Base-by-base conservation (phyloP, 2,888 invertebrate species). In the Xestobium rufovillosum region DNA sequence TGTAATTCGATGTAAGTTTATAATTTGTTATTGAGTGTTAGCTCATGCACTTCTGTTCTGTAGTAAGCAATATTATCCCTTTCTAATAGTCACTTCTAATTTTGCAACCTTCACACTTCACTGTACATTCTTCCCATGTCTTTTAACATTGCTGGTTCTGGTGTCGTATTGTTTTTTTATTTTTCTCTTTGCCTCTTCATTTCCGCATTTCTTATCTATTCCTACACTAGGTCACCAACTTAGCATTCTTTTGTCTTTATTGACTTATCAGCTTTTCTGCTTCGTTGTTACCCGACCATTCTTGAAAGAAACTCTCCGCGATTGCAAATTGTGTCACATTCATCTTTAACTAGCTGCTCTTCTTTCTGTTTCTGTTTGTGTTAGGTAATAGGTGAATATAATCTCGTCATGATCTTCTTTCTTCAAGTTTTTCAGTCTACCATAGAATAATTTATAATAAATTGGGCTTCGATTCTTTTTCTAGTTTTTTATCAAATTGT, bases 221-320 rank as follows among this genome's bases (percentile, higher is more conserved):
- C 30, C 33, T 27, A n/a, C 27, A 15, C 6, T 19, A 25, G 26
- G 14, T 23, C 36, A 34, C 11, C 32, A 14, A 33, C 36, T 36
- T 32, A 41, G 38, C 29, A 32, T 26, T 27, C 34, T 38, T 43
- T 39, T 32, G 36, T 30, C 28, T 41, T 35, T 36, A 25, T 36
- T 29, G 31, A 31, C 10, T 27, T 26, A 23, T 36, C 36, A 23
- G 36, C 33, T 30, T 36, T 12, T 19, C 11, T 19, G 27, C 25
- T 33, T 19, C 16, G 14, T 28, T 34, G 34, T 36, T 16, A 16
- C 26, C 25, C 34, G 15, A 34, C 31, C 25, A 19, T 15, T 36
- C 14, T 19, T 28, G n/a, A n/a, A n/a, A n/a, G n/a, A n/a, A n/a
- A n/a, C n/a, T n/a, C n/a, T n/a, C n/a, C n/a, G n/a, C n/a, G n/a